Base-by-base conservation (phyloP, 1,140 invertebrate genomes). In the Sitobion miscanthi region DNA sequence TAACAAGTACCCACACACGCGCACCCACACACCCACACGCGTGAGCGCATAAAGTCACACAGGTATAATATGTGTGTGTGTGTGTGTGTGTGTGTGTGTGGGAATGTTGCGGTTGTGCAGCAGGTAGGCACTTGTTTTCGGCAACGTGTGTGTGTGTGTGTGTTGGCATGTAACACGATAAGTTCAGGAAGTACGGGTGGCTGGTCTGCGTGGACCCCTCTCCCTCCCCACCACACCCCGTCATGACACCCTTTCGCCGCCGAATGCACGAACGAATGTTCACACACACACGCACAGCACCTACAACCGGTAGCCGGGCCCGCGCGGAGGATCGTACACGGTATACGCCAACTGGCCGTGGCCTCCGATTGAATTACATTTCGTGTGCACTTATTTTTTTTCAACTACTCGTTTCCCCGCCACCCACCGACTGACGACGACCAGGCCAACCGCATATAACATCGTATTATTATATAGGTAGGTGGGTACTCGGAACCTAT, bases 111-210 rank as follows among this genome's bases (percentile, higher is more conserved):
- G 88, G 88, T 90, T 25, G 88, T 57, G 88, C 21, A 38, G 49
- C n/a, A 57, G 21, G 52, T n/a, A 49, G 87, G 47, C 47, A 88
- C 86, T 88, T n/a, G 88, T 89, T 89, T 89, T 89, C 88, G 88
- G 88, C 88, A 42, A 47, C 2, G 35, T 3, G 49, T 6, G n/a
- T 25, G 86, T 23, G 42, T n/a, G n/a, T 6, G 47, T 9, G 49
- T 38, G 88, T 42, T 30, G 38, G 2, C 88, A 25, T 62, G 88
- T 90, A 90, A 90, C 52, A 62, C 88, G 88, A 90, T 90, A 62
- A 90, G 52, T 62, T 90, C 88, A 90, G 88, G 88, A 90, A 90
- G 88, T 62, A 90, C 88, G 88, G 88, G 20, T 42, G 88, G 52
- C 54, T 35, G 54, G 30, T 38, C 52, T 38, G 38, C n/a, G 88